These are phyloP conservation scores for Pogona vitticeps DNA, from an alignment of 2,113 vertebrate genomes.

Conservation along the genomic window DNA sequence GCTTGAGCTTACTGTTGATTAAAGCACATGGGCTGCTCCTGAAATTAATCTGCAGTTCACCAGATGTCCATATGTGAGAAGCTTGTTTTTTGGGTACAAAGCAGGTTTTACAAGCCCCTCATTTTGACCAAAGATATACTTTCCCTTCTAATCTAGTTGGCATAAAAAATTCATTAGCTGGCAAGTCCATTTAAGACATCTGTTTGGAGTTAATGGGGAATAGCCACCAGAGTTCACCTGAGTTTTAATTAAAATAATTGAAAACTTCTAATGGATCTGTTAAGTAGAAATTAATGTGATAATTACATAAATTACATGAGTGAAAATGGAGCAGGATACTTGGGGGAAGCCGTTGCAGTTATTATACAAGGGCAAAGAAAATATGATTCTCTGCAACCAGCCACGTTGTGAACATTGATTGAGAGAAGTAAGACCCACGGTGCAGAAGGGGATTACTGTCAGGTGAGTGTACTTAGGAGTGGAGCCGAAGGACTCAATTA, in stretches of 20 bases:
- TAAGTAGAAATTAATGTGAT: constrained; percentile 40
- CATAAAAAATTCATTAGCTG: constrained; percentile 5
- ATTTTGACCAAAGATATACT: constrained; percentile 5
- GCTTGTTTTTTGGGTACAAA: constrained; percentile 7
- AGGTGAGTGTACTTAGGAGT: neutral
- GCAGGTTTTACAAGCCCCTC: constrained; percentile 7
- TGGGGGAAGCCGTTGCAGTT: neutral
- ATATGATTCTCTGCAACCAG: neutral
- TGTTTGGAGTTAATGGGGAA: constrained; percentile 37
- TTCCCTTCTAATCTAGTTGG: constrained; percentile 25
- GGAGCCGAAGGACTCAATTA: neutral
- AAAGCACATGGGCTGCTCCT: neutral
- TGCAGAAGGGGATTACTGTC: neutral
- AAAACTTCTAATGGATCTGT: constrained; percentile 41
- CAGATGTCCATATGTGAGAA: neutral
- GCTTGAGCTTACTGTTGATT: neutral
- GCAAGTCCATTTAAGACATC: constrained; percentile 27
- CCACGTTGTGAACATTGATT: neutral
- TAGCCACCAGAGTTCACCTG: constrained; percentile 14
- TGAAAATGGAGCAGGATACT: constrained; percentile 15
- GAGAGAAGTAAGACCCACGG: neutral
- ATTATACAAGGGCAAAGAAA: constrained; percentile 1
- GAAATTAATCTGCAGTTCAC: neutral
- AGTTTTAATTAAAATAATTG: constrained; percentile 47
- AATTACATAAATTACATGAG: constrained; percentile 30